These are phyloP conservation scores for Eutrigla gurnardus DNA, from an alignment of 2,797 vertebrate genomes.

Conservation along the genomic window DNA sequence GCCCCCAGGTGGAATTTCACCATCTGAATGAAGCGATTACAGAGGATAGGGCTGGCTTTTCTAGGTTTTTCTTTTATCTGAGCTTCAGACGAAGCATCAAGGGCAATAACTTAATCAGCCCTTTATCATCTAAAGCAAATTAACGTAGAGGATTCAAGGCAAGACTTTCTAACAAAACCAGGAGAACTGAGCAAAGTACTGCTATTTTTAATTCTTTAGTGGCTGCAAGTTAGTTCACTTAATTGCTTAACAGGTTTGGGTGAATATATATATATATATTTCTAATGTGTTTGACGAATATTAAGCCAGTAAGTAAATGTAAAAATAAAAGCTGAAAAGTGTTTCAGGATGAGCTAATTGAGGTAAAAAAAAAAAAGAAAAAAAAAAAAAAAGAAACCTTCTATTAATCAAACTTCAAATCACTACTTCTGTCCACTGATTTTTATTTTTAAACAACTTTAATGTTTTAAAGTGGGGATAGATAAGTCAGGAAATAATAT, in stretches of 20 bases:
- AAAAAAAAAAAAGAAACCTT: not conserved
- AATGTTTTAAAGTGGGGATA: too few relatives aligned
- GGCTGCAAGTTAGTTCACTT: not conserved
- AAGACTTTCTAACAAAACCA: not conserved
- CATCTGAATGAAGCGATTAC: slow-evolving; percentile 27
- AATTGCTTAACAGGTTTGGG: not conserved
- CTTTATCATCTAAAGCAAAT: slow-evolving; percentile 6
- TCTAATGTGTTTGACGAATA: not conserved
- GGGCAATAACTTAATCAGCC: not conserved
- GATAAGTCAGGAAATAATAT: too few relatives aligned
- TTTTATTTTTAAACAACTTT: not conserved
- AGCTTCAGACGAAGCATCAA: slow-evolving; percentile 5
- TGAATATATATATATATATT: not conserved
- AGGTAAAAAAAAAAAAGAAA: not conserved
- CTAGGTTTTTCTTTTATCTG: not conserved
- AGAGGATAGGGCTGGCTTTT: slow-evolving; percentile 1
- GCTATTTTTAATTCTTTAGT: not conserved
- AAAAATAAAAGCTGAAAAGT: not conserved
- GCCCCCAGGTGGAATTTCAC: slow-evolving; percentile 42
- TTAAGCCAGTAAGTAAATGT: not conserved
- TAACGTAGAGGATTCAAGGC: not conserved
- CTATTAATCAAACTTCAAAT: not conserved
- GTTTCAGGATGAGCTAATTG: not conserved
- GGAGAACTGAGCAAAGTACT: not conserved
- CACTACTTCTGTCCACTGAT: not conserved